These are phyloP conservation scores for Sebastes nivosus DNA, from an alignment of 2,797 vertebrate species.

Conservation along the genomic window DNA sequence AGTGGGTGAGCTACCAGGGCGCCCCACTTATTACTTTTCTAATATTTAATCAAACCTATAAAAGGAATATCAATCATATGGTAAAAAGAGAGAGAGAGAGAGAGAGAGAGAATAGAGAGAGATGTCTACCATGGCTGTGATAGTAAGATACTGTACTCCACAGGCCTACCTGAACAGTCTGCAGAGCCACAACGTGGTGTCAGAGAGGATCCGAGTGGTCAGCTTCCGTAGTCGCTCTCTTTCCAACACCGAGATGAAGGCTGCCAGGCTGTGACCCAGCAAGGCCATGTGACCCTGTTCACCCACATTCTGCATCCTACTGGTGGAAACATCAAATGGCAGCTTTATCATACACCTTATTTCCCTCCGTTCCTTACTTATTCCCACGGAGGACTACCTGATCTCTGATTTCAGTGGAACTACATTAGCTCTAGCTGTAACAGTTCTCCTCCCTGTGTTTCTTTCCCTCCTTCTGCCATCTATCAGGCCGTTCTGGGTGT, in stretches of 20 bases:
- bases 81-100: too few species aligned
- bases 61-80: too few species aligned
- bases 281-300: constrained; percentile 96
- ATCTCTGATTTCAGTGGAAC: neutral
- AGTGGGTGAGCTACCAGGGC: too few species aligned
- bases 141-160: neutral
- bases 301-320: constrained; percentile 90
- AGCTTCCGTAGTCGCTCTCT: constrained; percentile 90
- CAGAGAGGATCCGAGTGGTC: constrained; percentile 93
- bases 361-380: neutral
- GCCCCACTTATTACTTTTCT: too few species aligned
- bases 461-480: neutral
- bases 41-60: too few species aligned
- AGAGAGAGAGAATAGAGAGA: too few species aligned
- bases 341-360: neutral
- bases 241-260: constrained; percentile 94
- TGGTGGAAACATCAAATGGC: constrained; percentile 50
- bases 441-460: neutral
- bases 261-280: constrained; percentile 94
- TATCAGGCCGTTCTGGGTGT: too few species aligned
- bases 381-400: neutral
- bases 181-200: constrained; percentile 96
- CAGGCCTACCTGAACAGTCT: constrained; percentile 90
- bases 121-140: neutral
- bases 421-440: neutral